Evolutionary conservation across 2,113 vertebrate species (phyloP), one percentile per base, ranked within the genome.

Genomic region (Chionodraco myersi): DNA sequence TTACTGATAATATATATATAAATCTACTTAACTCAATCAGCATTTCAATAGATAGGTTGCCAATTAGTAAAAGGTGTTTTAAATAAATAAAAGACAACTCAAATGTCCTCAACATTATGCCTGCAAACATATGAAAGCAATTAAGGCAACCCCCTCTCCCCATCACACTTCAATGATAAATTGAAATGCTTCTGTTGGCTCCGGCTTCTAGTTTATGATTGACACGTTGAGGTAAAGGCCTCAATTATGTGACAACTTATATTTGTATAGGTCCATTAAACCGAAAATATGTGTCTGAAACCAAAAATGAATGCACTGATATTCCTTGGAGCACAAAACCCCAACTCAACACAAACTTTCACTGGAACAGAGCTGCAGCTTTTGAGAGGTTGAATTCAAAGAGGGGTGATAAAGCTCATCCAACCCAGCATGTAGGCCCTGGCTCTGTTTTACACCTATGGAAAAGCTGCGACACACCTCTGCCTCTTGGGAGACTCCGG

Each of bases 111-210:
- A 56, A 54, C 48, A 49, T 57, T 44, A 67, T 2, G 15, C 18
- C 36, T 60, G 57, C 47, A 47, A 75, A 86, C 89, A 90, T 82
- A 83, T 89, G 86, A 90, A 83, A 92, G 83, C 80, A 87, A 92
- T 86, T 68, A 77, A 51, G 14, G 7, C 3, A 3, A 18, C 54
- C 67, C 69, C 18, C 41, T 30, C 77, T 30, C 72, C 64, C 68
- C 51, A 71, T 63, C 53, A 54, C 44, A 30, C 77, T 66, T 49
- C 1, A 0, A 84, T 69, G 82, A 80, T 44, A 62, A 75, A 69
- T 60, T n/a, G 5, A 80, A 84, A 18, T 57, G 77, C 49, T 77
- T 61, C 54, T 74, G 56, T 79, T 81, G 75, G 77, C 74, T 83
- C 60, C 14, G 61, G 59, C 77, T 18, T 60, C 61, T 21, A 57